Evolutionary conservation across 2,888 invertebrate species (phyloP).

Genomic region (Polyploca ridens): DNA sequence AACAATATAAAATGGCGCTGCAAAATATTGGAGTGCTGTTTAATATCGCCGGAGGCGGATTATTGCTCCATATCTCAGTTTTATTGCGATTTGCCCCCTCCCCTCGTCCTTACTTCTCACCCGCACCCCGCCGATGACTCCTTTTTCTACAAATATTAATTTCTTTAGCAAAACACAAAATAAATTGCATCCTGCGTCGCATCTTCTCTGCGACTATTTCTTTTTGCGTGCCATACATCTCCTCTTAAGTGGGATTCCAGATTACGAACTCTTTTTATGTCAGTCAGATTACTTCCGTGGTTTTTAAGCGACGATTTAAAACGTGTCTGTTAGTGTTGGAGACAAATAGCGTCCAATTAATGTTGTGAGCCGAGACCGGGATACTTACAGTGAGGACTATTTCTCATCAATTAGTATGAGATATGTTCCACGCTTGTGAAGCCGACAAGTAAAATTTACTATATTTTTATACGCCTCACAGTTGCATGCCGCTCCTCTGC

Average conservation of each 20-base stretch:
- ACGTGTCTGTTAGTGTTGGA: background rate
- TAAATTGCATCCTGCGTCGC: conserved; percentile 18
- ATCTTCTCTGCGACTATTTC: background rate
- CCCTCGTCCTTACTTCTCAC: background rate
- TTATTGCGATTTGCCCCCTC: conserved; percentile 34
- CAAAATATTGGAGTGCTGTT: conserved; percentile 24
- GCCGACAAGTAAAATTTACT: background rate
- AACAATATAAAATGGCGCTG: conserved; percentile 15
- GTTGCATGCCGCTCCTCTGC: background rate
- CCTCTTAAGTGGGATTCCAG: background rate
- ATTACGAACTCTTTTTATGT: conserved; percentile 1
- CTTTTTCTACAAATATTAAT: conserved; percentile 24
- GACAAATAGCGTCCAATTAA: conserved; percentile 8
- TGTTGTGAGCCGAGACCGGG: background rate
- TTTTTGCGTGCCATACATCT: conserved; percentile 7
- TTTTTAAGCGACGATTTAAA: background rate
- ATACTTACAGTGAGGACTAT: background rate
- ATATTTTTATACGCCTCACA: conserved; percentile 1
- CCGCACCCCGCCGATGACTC: background rate
- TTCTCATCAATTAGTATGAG: conserved; percentile 10
- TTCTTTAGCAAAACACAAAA: conserved; percentile 24
- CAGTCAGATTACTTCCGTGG: background rate
- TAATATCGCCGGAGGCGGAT: conserved; percentile 28
- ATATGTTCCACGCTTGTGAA: background rate
- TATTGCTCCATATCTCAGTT: conserved; percentile 43